phyloP scores from a whole-genome alignment of 2,888 invertebrate species.

The Pristionchus entomophagus region DNA sequence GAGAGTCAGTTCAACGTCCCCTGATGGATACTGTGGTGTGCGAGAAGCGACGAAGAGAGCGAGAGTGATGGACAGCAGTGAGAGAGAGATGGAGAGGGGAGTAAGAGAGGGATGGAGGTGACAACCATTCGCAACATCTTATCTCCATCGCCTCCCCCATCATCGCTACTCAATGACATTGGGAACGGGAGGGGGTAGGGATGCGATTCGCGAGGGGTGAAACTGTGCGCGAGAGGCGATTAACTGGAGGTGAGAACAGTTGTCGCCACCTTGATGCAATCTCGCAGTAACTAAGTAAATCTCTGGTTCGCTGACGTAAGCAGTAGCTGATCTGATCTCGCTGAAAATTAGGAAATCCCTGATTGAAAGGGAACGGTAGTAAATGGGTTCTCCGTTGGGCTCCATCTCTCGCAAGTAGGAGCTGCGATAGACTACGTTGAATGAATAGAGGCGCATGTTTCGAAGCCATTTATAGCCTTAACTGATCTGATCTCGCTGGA shows the following conservation, averaged over 20 bases:
- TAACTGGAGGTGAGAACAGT: background rate
- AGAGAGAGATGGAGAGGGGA: background rate
- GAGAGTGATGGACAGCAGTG: background rate
- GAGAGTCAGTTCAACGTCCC: too few relatives aligned
- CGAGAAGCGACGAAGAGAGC: background rate
- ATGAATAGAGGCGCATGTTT: background rate
- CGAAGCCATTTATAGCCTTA: too few relatives aligned
- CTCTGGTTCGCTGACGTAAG: too few relatives aligned
- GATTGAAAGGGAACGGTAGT: too few relatives aligned
- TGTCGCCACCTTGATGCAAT: background rate
- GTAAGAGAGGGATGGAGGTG: background rate
- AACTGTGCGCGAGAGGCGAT: background rate
- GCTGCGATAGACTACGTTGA: background rate
- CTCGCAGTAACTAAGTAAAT: background rate
- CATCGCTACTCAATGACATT: background rate
- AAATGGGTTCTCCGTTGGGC: too few relatives aligned
- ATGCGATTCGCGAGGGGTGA: background rate
- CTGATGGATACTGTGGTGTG: too few relatives aligned
- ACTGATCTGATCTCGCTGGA: too few relatives aligned
- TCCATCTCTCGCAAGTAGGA: too few relatives aligned
- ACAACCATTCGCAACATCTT: conserved; percentile 26
- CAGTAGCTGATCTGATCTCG: too few relatives aligned
- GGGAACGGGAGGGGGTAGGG: background rate
- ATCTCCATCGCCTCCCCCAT: background rate
- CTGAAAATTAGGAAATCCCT: too few relatives aligned